These are phyloP conservation scores for Aplocera efformata DNA, from an alignment of 2,888 invertebrate species.

Conservation along the genomic window DNA sequence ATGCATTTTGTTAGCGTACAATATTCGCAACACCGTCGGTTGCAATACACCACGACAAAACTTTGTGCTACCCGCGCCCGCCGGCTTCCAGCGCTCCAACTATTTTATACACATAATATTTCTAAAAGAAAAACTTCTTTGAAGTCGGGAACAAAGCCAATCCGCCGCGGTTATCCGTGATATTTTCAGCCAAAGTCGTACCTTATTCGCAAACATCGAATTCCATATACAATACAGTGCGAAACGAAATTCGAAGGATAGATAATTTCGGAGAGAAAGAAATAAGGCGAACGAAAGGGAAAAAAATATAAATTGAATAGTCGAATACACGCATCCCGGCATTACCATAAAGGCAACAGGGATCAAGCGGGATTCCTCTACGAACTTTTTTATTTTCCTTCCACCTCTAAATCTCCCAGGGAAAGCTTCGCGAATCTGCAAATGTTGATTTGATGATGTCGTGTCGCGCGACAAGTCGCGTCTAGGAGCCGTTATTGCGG, in stretches of 20 bases:
- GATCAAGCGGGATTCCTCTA: slow-evolving; percentile 78
- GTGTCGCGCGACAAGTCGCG: slow-evolving; percentile 36
- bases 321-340: slow-evolving; percentile 79
- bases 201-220: slow-evolving; percentile 79
- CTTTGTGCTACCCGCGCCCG: slow-evolving; percentile 33
- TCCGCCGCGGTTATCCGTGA: slow-evolving; percentile 76
- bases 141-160: slow-evolving; percentile 78
- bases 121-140: slow-evolving; percentile 72
- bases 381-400: slow-evolving; percentile 81
- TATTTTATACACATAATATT: slow-evolving; percentile 71
- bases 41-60: slow-evolving; percentile 45
- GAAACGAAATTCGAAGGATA: slow-evolving; percentile 79
- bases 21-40: slow-evolving; percentile 35
- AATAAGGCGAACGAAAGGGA: slow-evolving; percentile 74
- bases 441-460: slow-evolving; percentile 80
- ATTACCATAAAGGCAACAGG: slow-evolving; percentile 80
- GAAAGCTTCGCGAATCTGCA: slow-evolving; percentile 80
- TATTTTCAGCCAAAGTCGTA: slow-evolving; percentile 72
- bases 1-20: slow-evolving; percentile 41
- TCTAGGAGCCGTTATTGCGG: slow-evolving; percentile 36
- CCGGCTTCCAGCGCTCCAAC: slow-evolving; percentile 39
- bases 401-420: slow-evolving; percentile 79
- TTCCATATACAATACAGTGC: slow-evolving; percentile 78
- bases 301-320: slow-evolving; percentile 80
- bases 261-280: slow-evolving; percentile 77